A percentile compares a stretch with the other conserved stretches of the same genome.
phyloP scores from a whole-genome alignment of 2,888 invertebrate genomes.

The Drosophila suboccidentalis region DNA sequence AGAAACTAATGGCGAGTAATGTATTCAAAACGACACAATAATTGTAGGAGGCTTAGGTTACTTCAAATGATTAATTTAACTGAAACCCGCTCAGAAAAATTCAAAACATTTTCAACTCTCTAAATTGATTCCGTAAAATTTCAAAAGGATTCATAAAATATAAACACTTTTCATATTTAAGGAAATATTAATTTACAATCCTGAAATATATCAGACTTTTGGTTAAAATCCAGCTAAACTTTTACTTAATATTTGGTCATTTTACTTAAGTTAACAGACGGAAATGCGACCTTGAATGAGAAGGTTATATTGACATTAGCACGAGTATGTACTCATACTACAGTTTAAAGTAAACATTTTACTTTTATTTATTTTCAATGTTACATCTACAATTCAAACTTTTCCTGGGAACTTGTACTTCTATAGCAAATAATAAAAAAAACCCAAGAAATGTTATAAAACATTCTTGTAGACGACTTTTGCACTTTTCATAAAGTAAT shows the following conservation, averaged over 20 bases:
- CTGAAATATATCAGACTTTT: no score
- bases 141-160: not conserved
- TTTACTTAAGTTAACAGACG: no score
- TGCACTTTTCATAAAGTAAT: constrained; percentile 33
- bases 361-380: constrained; percentile 9
- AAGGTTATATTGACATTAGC: not conserved
- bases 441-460: constrained; percentile 15
- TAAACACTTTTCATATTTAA: not conserved
- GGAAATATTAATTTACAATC: no score
- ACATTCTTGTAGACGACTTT: constrained; percentile 44
- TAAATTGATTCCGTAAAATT: not conserved
- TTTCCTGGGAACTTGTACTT: constrained; percentile 2
- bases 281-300: not conserved
- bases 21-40: constrained; percentile 37
- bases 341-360: not conserved
- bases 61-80: not conserved
- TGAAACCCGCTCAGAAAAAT: no score
- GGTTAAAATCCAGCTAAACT: no score
- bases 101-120: not conserved
- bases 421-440: not conserved
- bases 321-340: not conserved
- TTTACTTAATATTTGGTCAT: no score
- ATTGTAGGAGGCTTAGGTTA: not conserved
- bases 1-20: constrained; percentile 50
- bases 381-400: constrained; percentile 12